Base-by-base conservation (phyloP, 2,888 invertebrate species). In the Dynastes grantii region DNA sequence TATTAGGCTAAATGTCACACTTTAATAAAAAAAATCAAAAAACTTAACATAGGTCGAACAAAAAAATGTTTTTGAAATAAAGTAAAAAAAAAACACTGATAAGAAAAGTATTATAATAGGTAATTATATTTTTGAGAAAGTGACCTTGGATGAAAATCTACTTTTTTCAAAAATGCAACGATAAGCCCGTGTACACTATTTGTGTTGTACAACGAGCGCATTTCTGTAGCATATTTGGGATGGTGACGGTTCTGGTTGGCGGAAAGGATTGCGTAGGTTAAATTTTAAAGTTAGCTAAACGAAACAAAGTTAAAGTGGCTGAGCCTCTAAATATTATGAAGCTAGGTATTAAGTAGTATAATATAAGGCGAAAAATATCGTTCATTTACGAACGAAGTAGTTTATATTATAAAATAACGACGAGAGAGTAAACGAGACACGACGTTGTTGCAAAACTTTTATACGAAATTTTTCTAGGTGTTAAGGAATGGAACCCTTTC, bases 91-190 rank as follows among this genome's bases (percentile, higher is more conserved):
- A 84, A 84, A 85, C 84, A 84, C 83, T 83, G 83, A 82, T 82
- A 81, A 81, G 83, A 84, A 85, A 85, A 87, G 87, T 86, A 87
- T 87, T 87, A 85, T 84, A 83, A 86, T 86, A 87, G 86, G 86
- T 86, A 87, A 87, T 87, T 86, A 87, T 88, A 88, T 88, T 88
- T 88, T 88, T 88, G 88, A 88, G 88, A 88, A 89, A 89, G 89
- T 89, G 89, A 89, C 89, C 89, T 89, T 89, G 87, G 85, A 88
- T 86, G 86, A 86, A 87, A 87, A 86, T 85, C 84, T 84, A 85
- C 83, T 84, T 86, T 86, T 86, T 86, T 85, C 83, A 84, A 84
- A 84, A 85, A 84, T 85, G 85, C 85, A 85, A 85, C 85, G 85
- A 85, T 83, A 73, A 73, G 73, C 83, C 84, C 82, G 80, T 84